phyloP scores from a whole-genome alignment of 1,140 invertebrate species.

The Bombus vancouverensis region DNA sequence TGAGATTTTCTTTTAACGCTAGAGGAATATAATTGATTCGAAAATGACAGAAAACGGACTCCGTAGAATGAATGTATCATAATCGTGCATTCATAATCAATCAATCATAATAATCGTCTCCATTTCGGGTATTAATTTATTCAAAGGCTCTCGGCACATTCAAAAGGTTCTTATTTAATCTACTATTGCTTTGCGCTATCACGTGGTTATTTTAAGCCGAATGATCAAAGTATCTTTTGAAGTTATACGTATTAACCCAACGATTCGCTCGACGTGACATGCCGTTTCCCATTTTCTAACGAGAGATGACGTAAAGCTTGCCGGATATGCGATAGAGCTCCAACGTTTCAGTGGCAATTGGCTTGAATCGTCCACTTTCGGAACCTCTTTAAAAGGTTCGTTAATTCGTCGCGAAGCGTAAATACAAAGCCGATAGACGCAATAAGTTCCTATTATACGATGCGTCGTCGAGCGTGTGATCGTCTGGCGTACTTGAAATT shows the following conservation, averaged over 20 bases:
- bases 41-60: too few relatives aligned
- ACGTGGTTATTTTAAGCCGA: neutral
- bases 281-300: neutral
- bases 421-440: conserved; percentile 1
- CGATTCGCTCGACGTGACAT: neutral
- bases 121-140: neutral
- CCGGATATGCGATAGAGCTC: neutral
- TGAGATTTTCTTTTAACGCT: neutral
- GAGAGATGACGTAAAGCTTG: too few relatives aligned
- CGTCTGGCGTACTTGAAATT: neutral
- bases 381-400: neutral
- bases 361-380: neutral
- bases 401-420: conserved; percentile 3
- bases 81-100: too few relatives aligned
- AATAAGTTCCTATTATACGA: conserved; percentile 2
- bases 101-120: too few relatives aligned
- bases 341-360: conserved; percentile 13
- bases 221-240: neutral
- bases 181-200: too few relatives aligned
- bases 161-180: too few relatives aligned
- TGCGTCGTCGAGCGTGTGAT: neutral
- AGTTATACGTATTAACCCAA: neutral
- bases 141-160: neutral
- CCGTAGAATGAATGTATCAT: too few relatives aligned
- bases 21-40: too few relatives aligned